phyloP scores from a whole-genome alignment of 2,113 vertebrate genomes.

The Brienomyrus brachyistius region DNA sequence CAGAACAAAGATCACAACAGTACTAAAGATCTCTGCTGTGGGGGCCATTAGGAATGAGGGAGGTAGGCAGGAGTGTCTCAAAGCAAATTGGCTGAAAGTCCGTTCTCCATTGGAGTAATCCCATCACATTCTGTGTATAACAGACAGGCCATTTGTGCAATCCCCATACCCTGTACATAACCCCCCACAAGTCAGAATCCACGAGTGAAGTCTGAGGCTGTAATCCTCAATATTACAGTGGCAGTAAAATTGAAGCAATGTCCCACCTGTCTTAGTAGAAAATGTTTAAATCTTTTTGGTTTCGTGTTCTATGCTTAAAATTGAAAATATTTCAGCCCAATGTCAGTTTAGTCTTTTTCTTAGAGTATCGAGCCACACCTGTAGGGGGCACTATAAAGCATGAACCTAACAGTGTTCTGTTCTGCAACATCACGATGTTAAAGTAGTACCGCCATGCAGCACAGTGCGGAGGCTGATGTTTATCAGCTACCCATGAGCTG shows the following conservation, averaged over 20 bases:
- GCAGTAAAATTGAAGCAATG: background rate
- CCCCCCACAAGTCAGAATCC: background rate
- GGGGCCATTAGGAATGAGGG: background rate
- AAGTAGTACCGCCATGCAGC: background rate
- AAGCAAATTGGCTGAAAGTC: background rate
- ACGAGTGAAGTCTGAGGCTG: background rate
- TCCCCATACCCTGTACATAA: background rate
- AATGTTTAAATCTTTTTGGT: background rate
- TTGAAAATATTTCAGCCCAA: background rate
- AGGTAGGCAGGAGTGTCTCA: background rate
- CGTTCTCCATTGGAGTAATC: background rate
- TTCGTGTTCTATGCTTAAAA: background rate
- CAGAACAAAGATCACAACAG: background rate
- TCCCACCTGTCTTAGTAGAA: background rate
- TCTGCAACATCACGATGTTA: background rate
- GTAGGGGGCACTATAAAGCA: background rate
- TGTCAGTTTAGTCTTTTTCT: background rate
- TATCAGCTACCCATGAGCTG: background rate
- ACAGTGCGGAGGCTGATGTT: background rate
- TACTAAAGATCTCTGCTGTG: background rate
- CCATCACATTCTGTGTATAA: background rate
- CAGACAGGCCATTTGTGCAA: background rate
- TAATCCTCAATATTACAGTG: background rate
- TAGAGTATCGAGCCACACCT: background rate
- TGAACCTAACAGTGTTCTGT: background rate